Evolutionary conservation across 2,888 invertebrate genomes (phyloP).

Genomic region (Pyrocoelia pectoralis): DNA sequence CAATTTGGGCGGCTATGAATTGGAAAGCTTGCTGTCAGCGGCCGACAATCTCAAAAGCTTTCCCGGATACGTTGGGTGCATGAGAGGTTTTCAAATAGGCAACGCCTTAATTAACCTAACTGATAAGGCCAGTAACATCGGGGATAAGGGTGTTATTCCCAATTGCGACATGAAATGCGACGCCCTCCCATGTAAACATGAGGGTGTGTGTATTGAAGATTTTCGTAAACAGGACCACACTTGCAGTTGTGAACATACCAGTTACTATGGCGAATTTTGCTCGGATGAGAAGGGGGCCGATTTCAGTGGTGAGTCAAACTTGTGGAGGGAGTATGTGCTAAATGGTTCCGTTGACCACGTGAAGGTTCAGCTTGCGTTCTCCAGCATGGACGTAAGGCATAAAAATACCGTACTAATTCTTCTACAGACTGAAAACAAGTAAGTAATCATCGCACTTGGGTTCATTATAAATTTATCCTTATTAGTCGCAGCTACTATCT

Average conservation of each 20-base stretch:
- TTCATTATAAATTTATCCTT: no score
- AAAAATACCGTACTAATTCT: conserved; percentile 81
- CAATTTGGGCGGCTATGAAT: conserved; percentile 86
- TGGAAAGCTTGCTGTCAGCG: conserved; percentile 72
- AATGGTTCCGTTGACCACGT: conserved; percentile 77
- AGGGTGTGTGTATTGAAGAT: conserved; percentile 87
- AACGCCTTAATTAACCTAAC: conserved; percentile 81
- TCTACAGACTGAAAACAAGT: conserved; percentile 85
- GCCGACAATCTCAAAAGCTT: conserved; percentile 63
- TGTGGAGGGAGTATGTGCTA: conserved; percentile 79
- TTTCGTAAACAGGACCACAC: conserved; percentile 85
- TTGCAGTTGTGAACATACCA: conserved; percentile 89
- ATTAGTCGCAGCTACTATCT: conserved; percentile 83
- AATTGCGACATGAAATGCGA: conserved; percentile 92
- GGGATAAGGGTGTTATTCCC: conserved; percentile 68
- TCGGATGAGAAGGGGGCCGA: conserved; percentile 90
- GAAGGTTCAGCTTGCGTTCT: conserved; percentile 87
- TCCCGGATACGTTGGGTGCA: conserved; percentile 85
- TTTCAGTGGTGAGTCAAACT: conserved; percentile 85
- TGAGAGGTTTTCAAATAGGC: conserved; percentile 87
- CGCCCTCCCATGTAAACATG: conserved; percentile 85
- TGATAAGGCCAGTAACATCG: conserved; percentile 68
- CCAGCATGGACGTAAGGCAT: conserved; percentile 79
- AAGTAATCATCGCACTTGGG: conserved; percentile 53
- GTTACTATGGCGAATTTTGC: conserved; percentile 88